These are phyloP conservation scores for Anoplophora glabripennis DNA, from an alignment of 1,140 invertebrate genomes.

Conservation along the genomic window DNA sequence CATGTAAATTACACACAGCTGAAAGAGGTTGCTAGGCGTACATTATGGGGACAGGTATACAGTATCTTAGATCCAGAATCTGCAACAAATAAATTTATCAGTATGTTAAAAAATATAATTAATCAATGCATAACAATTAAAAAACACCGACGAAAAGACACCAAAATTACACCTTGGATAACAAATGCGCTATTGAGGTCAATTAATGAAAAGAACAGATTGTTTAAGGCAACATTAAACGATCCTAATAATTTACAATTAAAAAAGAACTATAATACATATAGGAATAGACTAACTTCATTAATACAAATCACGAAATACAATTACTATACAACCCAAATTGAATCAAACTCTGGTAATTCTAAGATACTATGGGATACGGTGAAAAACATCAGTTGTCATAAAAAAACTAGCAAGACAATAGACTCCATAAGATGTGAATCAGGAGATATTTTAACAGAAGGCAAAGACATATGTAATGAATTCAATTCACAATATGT, in stretches of 20 bases:
- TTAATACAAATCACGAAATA: background rate
- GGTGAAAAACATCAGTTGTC: background rate
- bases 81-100: too few species aligned
- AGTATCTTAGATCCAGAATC: too few species aligned
- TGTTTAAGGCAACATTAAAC: background rate
- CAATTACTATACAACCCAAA: background rate
- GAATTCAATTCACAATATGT: too few species aligned
- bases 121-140: too few species aligned
- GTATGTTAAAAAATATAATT: too few species aligned
- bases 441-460: background rate
- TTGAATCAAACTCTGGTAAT: background rate
- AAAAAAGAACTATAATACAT: background rate
- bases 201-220: background rate
- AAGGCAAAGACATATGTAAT: background rate
- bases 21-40: too few species aligned
- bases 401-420: background rate
- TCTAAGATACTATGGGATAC: background rate
- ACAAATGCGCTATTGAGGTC: background rate
- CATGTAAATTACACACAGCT: too few species aligned
- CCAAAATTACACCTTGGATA: background rate
- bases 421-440: background rate
- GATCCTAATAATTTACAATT: slow-evolving; percentile 2
- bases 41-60: too few species aligned
- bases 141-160: background rate
- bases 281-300: background rate